These are phyloP conservation scores for Ypsolopha sequella DNA, from an alignment of 2,888 invertebrate species.

Conservation along the genomic window DNA sequence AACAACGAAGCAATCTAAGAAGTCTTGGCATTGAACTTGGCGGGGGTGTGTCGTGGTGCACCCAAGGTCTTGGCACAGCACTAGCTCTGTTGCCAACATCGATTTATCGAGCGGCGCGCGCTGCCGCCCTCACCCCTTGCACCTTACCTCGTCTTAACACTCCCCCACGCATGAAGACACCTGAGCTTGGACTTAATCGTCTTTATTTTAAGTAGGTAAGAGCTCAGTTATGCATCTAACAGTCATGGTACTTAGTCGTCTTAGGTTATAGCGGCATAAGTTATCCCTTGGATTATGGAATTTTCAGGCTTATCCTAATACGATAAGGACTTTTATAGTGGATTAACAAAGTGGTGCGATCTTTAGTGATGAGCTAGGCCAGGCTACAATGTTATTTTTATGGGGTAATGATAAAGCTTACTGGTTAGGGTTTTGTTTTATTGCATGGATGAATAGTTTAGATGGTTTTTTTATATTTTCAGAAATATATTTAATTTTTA, in stretches of 20 bases:
- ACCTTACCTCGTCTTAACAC: constrained; percentile 11
- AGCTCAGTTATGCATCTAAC: not conserved
- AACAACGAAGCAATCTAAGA: not conserved
- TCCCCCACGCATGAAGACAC: not conserved
- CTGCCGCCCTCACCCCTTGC: constrained; percentile 29
- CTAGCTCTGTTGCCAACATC: constrained; percentile 58
- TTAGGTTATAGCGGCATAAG: too few relatives aligned
- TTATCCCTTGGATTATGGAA: too few relatives aligned
- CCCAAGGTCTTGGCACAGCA: constrained; percentile 48
- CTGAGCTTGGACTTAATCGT: not conserved
- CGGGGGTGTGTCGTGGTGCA: constrained; percentile 66
- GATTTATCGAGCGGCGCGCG: constrained; percentile 69
- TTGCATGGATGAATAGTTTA: too few relatives aligned
- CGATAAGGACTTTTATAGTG: too few relatives aligned
- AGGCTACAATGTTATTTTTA: too few relatives aligned
- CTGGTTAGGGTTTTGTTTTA: too few relatives aligned
- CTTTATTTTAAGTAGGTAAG: not conserved
- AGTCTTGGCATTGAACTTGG: constrained; percentile 63
- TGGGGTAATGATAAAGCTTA: too few relatives aligned
- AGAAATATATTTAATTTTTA: too few relatives aligned
- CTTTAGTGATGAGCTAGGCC: too few relatives aligned
- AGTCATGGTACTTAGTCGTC: too few relatives aligned
- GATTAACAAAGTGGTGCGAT: too few relatives aligned
- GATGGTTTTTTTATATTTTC: not conserved
- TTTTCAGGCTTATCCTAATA: too few relatives aligned